Evolutionary conservation across 2,888 invertebrate species (phyloP).

Genomic region (Megamerina dolium): DNA sequence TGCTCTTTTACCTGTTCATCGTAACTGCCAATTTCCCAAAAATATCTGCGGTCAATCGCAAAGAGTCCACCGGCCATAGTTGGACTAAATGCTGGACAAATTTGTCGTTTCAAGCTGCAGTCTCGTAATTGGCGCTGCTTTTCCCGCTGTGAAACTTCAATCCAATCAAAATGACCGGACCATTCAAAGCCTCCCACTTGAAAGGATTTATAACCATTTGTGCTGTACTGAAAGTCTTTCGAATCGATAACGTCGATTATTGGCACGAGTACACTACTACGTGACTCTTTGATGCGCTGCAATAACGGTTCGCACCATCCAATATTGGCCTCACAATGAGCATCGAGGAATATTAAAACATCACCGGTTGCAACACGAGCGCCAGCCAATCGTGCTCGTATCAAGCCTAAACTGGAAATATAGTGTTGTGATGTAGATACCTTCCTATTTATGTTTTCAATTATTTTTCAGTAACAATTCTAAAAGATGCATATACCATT

Average conservation of each 20-base stretch:
- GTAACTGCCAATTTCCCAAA: conserved; percentile 93
- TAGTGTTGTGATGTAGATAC: not conserved
- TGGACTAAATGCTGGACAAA: conserved; percentile 61
- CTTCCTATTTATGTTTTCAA: too few species aligned
- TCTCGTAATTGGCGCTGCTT: conserved; percentile 39
- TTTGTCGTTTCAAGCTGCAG: conserved; percentile 38
- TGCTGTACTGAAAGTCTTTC: conserved; percentile 49
- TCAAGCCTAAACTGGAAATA: conserved; percentile 67
- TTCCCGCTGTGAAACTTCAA: conserved; percentile 50
- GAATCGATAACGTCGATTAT: conserved; percentile 91
- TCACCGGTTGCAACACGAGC: conserved; percentile 76
- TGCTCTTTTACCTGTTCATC: conserved; percentile 60
- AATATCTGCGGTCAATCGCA: conserved; percentile 86
- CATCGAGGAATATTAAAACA: conserved; percentile 80
- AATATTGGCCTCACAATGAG: conserved; percentile 79
- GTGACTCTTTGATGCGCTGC: conserved; percentile 73
- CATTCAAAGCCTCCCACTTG: conserved; percentile 55
- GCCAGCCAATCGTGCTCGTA: conserved; percentile 83
- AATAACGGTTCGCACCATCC: conserved; percentile 88
- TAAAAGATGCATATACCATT: too few species aligned
- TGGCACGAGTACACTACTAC: conserved; percentile 79
- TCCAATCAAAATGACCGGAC: conserved; percentile 92
- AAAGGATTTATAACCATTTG: conserved; percentile 48
- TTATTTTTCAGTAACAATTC: too few species aligned
- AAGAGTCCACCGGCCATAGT: conserved; percentile 99